A percentile compares a stretch with the other conserved stretches of the same genome.
phyloP scores from a whole-genome alignment of 1,140 invertebrate species.

The Sycophaga agraensis region DNA sequence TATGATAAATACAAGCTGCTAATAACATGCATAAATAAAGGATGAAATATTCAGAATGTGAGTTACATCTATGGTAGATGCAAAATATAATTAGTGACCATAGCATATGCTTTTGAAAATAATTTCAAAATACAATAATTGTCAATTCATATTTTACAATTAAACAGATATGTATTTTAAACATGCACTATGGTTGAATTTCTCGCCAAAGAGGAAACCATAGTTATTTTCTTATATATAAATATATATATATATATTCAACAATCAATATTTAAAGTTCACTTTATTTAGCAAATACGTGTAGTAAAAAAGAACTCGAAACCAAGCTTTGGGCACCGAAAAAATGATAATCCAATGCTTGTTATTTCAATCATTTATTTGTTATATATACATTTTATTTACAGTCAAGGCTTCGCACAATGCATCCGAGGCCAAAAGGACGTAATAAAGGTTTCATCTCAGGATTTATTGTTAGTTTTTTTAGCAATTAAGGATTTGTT shows the following conservation, averaged over 20 bases:
- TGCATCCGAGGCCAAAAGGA: constrained; percentile 53
- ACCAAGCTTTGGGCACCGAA: constrained; percentile 17
- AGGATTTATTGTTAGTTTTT: constrained; percentile 38
- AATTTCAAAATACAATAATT: background rate
- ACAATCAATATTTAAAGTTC: too few relatives aligned
- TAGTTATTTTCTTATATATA: too few relatives aligned
- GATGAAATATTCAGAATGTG: constrained; percentile 42
- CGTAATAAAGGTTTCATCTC: constrained; percentile 40
- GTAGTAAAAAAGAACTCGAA: constrained; percentile 12
- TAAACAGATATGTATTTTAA: too few relatives aligned
- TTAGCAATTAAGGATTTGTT: constrained; percentile 45
- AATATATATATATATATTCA: background rate
- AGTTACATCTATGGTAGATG: constrained; percentile 15
- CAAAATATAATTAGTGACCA: background rate
- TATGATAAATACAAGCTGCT: constrained; percentile 42
- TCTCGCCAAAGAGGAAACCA: too few relatives aligned
- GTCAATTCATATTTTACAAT: too few relatives aligned
- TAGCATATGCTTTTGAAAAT: constrained; percentile 10
- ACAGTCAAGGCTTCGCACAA: constrained; percentile 56
- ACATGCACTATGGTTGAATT: constrained; percentile 6
- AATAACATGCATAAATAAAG: constrained; percentile 46
- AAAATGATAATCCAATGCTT: constrained; percentile 15
- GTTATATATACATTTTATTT: constrained; percentile 35
- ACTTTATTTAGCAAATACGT: too few relatives aligned
- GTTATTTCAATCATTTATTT: constrained; percentile 15